phyloP scores from a whole-genome alignment of 2,888 invertebrate species.

The Cataglyphis livida region DNA sequence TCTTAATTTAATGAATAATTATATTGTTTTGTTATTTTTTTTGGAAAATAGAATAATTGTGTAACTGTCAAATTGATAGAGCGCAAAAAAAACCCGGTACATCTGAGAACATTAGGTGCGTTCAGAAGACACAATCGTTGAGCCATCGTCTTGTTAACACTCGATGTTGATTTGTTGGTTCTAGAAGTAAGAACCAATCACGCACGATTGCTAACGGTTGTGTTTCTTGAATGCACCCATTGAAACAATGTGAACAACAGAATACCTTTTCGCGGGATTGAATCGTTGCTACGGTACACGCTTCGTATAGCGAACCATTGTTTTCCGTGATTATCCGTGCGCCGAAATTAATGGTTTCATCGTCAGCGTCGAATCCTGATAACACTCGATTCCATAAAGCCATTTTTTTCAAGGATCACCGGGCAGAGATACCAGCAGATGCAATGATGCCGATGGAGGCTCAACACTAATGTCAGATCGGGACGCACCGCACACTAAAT shows the following conservation, averaged over 20 bases:
- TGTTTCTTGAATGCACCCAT: too few relatives aligned
- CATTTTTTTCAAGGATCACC: conserved; percentile 73
- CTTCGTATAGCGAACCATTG: conserved; percentile 86
- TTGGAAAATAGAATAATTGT: not conserved
- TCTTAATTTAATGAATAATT: not conserved
- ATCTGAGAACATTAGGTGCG: too few relatives aligned
- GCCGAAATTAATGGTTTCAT: conserved; percentile 87
- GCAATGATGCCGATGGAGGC: too few relatives aligned
- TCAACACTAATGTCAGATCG: too few relatives aligned
- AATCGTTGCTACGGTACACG: conserved; percentile 85
- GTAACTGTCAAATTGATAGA: not conserved
- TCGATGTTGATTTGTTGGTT: too few relatives aligned
- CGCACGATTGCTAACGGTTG: too few relatives aligned
- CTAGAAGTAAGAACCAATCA: too few relatives aligned
- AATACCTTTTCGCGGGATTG: conserved; percentile 76
- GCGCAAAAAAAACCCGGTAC: not conserved
- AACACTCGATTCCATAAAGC: conserved; percentile 83
- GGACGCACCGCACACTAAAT: too few relatives aligned
- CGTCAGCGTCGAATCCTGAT: conserved; percentile 85
- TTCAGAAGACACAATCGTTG: too few relatives aligned
- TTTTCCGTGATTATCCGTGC: conserved; percentile 85
- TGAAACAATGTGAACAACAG: conserved; percentile 8
- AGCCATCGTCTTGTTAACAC: too few relatives aligned
- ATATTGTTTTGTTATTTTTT: not conserved
- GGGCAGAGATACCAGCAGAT: too few relatives aligned